A percentile compares a stretch with the other conserved stretches of the same genome.
Evolutionary conservation across 1,140 invertebrate genomes (phyloP).

Genomic region (Drosophila seguyi): DNA sequence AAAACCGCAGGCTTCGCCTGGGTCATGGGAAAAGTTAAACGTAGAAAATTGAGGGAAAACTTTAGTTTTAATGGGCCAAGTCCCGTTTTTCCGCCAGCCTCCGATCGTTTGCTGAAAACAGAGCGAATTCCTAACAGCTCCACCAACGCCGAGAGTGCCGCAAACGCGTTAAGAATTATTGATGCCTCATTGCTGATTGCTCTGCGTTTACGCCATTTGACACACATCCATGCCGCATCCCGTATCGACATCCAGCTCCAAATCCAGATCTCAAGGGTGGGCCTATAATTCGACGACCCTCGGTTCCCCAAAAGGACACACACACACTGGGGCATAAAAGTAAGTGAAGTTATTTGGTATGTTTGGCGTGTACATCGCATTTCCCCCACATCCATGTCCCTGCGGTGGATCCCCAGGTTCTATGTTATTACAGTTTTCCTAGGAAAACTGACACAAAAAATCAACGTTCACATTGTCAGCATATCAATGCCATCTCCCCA

Average conservation of each 20-base stretch:
- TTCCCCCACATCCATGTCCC: background rate
- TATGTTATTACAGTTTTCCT: constrained; percentile 56
- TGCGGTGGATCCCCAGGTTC: constrained; percentile 10
- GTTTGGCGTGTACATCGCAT: constrained; percentile 61
- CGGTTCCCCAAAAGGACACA: constrained; percentile 19
- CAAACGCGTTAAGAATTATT: constrained; percentile 77
- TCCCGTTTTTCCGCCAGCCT: constrained; percentile 17
- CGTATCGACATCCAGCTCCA: background rate
- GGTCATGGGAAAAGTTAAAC: constrained; percentile 60
- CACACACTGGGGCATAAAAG: constrained; percentile 46
- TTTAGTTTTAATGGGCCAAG: constrained; percentile 73
- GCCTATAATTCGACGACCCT: background rate
- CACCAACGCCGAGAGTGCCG: constrained; percentile 34
- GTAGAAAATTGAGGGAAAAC: constrained; percentile 56
- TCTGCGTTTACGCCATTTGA: constrained; percentile 78
- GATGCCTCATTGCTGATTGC: constrained; percentile 80
- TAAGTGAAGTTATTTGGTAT: constrained; percentile 82
- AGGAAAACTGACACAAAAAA: constrained; percentile 38
- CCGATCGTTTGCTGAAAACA: constrained; percentile 14
- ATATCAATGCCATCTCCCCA: constrained; percentile 59
- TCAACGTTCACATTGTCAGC: constrained; percentile 78
- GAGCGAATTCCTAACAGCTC: constrained; percentile 27
- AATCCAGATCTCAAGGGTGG: constrained; percentile 1
- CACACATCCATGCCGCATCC: constrained; percentile 47
- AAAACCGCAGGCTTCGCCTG: constrained; percentile 39